Evolutionary conservation across 2,797 vertebrate genomes (phyloP), one percentile per base, ranked within the genome.

Genomic region (Tamandua tetradactyla): DNA sequence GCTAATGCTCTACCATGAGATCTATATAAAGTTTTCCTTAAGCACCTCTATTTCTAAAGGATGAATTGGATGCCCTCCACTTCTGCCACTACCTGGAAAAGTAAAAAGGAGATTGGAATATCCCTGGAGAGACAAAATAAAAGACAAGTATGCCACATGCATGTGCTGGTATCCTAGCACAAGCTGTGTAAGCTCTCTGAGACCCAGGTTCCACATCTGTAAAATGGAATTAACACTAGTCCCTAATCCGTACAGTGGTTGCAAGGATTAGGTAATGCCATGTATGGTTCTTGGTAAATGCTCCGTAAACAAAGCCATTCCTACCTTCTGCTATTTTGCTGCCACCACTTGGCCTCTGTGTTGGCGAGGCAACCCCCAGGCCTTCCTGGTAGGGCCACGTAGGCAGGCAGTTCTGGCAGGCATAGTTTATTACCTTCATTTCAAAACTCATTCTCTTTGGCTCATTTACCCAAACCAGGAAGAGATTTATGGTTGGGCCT

Each of bases 401-500:
- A 82, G 52, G 87, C 75, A 87, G 5, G 6, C 44, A 18, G 10
- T 88, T 22, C 37, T 96, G 92, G 37, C 5, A 30, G 92, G 66
- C 92, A 42, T 6, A 66, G 44, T 80, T 94, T 88, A 40, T 92
- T 95, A 92, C 59, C 83, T 44, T 87, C 71, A 62, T 91, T 94
- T 95, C 57, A 96, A 35, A 96, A 95, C n/a, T 87, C 74, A 82
- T 91, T 95, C 85, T 97, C 85, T 85, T 95, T 93, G 95, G 85
- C 93, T 96, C 93, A 88, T 96, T 96, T 94, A 91, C 66, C 84
- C 35, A 76, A 95, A 96, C 42, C 44, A 95, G 83, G 84, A 92
- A 92, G 90, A 94, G 93, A 95, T 94, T 61, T 87, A 96, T 94
- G 80, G 57, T 68, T 52, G 69, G 11, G 66, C 85, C 52, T 76